These are phyloP conservation scores for Zophobas morio DNA, from an alignment of 1,140 invertebrate species.

Conservation along the genomic window DNA sequence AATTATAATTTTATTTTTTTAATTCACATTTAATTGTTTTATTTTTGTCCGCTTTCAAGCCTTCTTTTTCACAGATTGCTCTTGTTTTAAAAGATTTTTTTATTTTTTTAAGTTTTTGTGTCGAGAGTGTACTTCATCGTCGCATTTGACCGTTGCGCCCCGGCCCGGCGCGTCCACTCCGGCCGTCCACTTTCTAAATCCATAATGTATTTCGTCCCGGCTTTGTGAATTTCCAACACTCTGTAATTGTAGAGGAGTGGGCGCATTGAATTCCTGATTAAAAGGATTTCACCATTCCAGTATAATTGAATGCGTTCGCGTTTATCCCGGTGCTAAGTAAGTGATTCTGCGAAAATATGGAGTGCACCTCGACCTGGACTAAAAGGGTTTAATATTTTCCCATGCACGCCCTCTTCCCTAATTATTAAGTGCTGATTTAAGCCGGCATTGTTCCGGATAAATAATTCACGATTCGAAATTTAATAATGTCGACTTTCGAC, in stretches of 20 bases:
- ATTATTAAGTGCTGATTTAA: constrained; percentile 39
- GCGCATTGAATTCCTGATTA: constrained; percentile 55
- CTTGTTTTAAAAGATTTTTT: no score
- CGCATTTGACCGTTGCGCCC: not conserved
- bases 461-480: constrained; percentile 33
- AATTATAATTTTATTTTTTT: no score
- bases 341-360: constrained; percentile 53
- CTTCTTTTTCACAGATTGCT: no score
- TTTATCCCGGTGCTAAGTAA: constrained; percentile 51
- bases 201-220: constrained; percentile 41
- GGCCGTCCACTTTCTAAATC: constrained; percentile 25
- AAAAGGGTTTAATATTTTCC: constrained; percentile 48
- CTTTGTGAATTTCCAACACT: constrained; percentile 53
- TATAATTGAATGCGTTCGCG: constrained; percentile 54
- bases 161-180: constrained; percentile 5
- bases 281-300: constrained; percentile 54
- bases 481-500: constrained; percentile 37
- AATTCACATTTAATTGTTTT: no score
- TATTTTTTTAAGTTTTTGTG: no score
- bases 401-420: constrained; percentile 3
- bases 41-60: no score
- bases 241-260: constrained; percentile 52
- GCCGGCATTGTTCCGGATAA: constrained; percentile 24
- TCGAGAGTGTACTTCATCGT: no score
- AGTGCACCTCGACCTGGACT: constrained; percentile 32